phyloP scores from a whole-genome alignment of 2,113 vertebrate species.

The Artemisiospiza belli region DNA sequence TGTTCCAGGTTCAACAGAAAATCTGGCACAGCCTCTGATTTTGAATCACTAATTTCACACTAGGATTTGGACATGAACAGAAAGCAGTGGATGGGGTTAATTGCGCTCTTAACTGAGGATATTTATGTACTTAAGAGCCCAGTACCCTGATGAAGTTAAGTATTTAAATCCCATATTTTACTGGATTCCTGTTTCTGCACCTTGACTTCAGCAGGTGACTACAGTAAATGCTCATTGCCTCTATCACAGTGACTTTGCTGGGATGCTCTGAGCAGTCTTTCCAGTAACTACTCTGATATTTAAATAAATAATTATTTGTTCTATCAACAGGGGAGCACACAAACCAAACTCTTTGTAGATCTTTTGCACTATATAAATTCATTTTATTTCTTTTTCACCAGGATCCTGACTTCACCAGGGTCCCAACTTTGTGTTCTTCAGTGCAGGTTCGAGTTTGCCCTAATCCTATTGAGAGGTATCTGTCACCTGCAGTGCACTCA shows the following conservation, averaged over 20 bases:
- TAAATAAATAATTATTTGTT: constrained; percentile 22
- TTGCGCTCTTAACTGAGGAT: not conserved
- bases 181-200: not conserved
- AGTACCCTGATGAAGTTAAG: not conserved
- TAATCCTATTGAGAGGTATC: not conserved
- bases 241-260: not conserved
- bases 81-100: not conserved
- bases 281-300: not conserved
- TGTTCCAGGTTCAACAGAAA: not conserved
- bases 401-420: not conserved
- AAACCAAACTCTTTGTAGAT: not conserved
- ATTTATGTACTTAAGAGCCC: not conserved
- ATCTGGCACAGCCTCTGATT: not conserved
- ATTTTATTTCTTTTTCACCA: not conserved
- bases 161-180: not conserved
- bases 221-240: not conserved
- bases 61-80: not conserved
- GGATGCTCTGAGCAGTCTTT: not conserved
- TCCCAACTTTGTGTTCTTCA: not conserved
- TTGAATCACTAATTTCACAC: not conserved
- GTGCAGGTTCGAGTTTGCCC: not conserved
- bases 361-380: not conserved
- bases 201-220: not conserved
- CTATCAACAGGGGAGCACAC: not conserved
- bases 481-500: not conserved